Base-by-base conservation (phyloP, 2,888 invertebrate species). In the Agrotis clavis region DNA sequence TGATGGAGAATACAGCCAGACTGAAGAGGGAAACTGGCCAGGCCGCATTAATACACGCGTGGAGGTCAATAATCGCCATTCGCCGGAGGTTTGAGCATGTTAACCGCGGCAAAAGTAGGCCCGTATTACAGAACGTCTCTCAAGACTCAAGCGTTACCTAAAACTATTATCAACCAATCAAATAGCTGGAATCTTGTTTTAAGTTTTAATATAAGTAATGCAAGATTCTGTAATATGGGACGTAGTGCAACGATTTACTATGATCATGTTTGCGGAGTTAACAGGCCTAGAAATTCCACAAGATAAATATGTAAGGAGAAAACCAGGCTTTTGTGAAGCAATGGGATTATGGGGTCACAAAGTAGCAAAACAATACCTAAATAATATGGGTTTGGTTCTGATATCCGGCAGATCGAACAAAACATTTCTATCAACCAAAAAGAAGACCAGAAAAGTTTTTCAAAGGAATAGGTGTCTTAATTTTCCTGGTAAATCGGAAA, bases 401-500 rank as follows among this genome's bases (percentile, higher is more conserved):
- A 48, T 19, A 60, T 30, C n/a, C 47, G 64, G n/a, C 57, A 59
- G 13, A 68, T 41, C 21, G 5, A 59, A 35, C 5, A 67, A 56
- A 67, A 56, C 9, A 25, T 45, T 6, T 45, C 1, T 16, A 41
- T 16, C 30, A 57, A 66, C 1, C 9, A 13, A 50, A 76, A 47
- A n/a, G 56, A 45, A 62, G 47, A n/a, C 47, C 13, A 9, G 4
- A 19, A 25, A 53, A 35, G 2, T 19, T 45, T 35, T 16, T 16
- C 11, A 76, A 71, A 48, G 13, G 4, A 53, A 54, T 19, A n/a
- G 14, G 48, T 25, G n/a, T 53, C 35, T 47, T 47, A 7, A 48
- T 67, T 76, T 71, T 41, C 25, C 25, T 48, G 41, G 47, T 19
- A 19, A 53, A 53, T 74, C 25, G 7, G 16, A 47, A 50, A 64